phyloP scores from a whole-genome alignment of 2,888 invertebrate species.

The Cotesia congregata region DNA sequence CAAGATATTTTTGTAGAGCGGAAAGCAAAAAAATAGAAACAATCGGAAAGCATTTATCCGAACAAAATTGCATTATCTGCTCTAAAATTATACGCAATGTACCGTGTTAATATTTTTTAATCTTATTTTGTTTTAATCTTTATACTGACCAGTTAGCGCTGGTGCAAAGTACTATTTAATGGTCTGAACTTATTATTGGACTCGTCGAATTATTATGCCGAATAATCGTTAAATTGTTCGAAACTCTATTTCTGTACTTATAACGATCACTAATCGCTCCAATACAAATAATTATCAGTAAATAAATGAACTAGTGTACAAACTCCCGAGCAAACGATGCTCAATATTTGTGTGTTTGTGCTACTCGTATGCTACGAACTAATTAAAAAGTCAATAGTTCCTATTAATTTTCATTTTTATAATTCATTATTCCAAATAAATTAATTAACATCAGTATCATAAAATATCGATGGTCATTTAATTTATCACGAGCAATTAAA shows the following conservation, averaged over 20 bases:
- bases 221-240: slow-evolving; percentile 35
- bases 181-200: not conserved
- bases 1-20: too few relatives aligned
- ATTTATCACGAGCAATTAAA: too few relatives aligned
- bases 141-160: not conserved
- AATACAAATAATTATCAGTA: slow-evolving; percentile 10
- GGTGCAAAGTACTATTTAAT: not conserved
- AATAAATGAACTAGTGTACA: slow-evolving; percentile 7
- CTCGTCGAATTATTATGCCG: slow-evolving; percentile 20
- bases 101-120: not conserved
- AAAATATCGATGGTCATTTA: too few relatives aligned
- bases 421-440: too few relatives aligned
- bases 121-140: not conserved
- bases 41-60: not conserved
- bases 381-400: not conserved
- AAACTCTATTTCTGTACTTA: slow-evolving; percentile 26
- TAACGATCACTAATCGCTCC: slow-evolving; percentile 35
- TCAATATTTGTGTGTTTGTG: not conserved
- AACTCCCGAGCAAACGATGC: not conserved
- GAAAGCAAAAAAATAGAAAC: not conserved
- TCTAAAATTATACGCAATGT: not conserved
- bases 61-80: not conserved
- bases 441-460: too few relatives aligned
- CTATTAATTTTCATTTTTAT: too few relatives aligned
- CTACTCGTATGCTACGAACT: not conserved